Base-by-base conservation (phyloP, 2,797 vertebrate species). In the Loris lydekkerianus region DNA sequence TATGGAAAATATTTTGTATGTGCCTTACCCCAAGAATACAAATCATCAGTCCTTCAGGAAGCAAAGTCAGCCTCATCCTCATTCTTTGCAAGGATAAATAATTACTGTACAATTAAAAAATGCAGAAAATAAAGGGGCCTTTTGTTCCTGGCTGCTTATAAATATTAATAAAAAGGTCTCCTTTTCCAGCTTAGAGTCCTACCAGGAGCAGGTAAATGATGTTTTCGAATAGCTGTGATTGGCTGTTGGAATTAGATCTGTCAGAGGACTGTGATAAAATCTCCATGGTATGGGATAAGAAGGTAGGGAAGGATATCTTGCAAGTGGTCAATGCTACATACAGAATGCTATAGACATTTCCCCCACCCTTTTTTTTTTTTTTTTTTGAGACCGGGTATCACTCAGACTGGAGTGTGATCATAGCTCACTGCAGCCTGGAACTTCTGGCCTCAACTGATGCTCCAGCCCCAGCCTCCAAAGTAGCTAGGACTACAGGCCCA, bases 81-180 rank as follows among this genome's bases (percentile, higher is more conserved):
- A 99, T 99, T 99, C 99, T 99, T 99, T 99, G 99, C 99, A 99
- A 98, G 99, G 99, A 99, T 99, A 99, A 99, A 99, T 99, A 99
- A 99, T 99, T 99, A 99, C 99, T 98, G 99, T 99, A 98, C 99
- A 99, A 99, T 99, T 99, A 99, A 99, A 99, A 98, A 98, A 98
- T 98, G 98, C 97, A 98, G 98, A 98, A 98, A 98, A 98, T 98
- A 98, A 98, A 98, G 97, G 96, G 92, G 92, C 93, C 98, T 97
- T 98, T 99, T 98, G 98, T 98, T 98, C 98, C 98, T 95, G 89
- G 94, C 96, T 97, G 97, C 97, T 98, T 98, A 98, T 98, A 99
- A 98, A 98, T 98, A 98, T 98, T 98, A 98, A 98, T 98, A 97
- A 98, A 98, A 98, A 98, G 97, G n/a, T 97, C 98, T 98, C 98